These are phyloP conservation scores for Temnothorax ravouxi DNA, from an alignment of 2,888 invertebrate species.

Conservation along the genomic window DNA sequence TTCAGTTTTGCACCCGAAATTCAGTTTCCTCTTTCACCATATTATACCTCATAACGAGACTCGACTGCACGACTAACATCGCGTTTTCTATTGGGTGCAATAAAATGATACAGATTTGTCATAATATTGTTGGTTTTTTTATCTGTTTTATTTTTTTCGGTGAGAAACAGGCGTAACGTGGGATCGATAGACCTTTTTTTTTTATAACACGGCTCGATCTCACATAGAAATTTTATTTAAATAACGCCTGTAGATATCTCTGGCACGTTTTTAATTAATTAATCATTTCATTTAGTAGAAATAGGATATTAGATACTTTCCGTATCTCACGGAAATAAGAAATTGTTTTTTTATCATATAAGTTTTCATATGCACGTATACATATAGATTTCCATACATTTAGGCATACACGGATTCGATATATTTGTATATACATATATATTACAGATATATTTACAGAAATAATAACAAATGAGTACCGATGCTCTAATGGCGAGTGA, in stretches of 20 bases:
- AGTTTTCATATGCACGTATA: not conserved
- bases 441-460: too few relatives aligned
- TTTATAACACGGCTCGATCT: not conserved
- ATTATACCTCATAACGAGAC: not conserved
- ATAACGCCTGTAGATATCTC: not conserved
- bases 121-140: not conserved
- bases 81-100: slow-evolving; percentile 60
- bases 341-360: not conserved
- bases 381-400: slow-evolving; percentile 2
- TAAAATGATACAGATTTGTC: slow-evolving; percentile 31
- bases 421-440: not conserved
- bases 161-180: not conserved
- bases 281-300: not conserved
- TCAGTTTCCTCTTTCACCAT: not conserved
- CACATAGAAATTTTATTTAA: not conserved
- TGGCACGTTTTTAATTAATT: slow-evolving; percentile 4
- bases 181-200: slow-evolving; percentile 14
- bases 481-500: not conserved
- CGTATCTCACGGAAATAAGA: not conserved
- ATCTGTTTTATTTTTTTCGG: slow-evolving; percentile 8
- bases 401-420: not conserved
- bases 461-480: not conserved
- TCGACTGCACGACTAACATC: not conserved
- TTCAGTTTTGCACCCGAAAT: not conserved
- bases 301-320: not conserved